Base-by-base conservation (phyloP, 2,888 invertebrate genomes). In the Peribatodes rhomboidaria region DNA sequence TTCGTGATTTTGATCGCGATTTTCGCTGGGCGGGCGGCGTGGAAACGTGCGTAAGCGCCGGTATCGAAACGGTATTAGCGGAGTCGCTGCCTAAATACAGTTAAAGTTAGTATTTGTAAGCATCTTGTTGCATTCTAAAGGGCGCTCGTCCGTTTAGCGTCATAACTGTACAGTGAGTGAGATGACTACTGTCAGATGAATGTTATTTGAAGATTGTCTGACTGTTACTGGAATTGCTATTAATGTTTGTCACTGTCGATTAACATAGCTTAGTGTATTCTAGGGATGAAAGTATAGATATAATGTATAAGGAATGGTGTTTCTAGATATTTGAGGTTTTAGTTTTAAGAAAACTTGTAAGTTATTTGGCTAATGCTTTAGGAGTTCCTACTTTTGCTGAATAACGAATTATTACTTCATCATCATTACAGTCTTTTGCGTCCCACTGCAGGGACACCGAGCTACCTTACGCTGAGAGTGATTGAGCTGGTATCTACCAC, bases 41-140 rank as follows among this genome's bases (percentile, higher is more conserved):
- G 76, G 80, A 89, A 78, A 80, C 91, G 92, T 92, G 92, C 91
- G 92, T 87, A 82, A 82, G 84, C 90, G 89, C 85, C 88, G 90
- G 75, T 74, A 80, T 78, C 89, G 80, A 76, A 82, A 79, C 88
- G 76, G 82, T 83, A 85, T 91, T 90, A 86, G 87, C 82, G 76
- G 78, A 78, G 79, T 72, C 72, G 76, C 81, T 76, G 75, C 76
- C 75, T 71, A 78, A 80, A 81, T 79, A 75, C 79, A 79, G 73
- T 82, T 82, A 81, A 85, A 86, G 80, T 86, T 87, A 84, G 79
- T 86, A 83, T 85, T 84, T 84, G 85, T 85, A 83, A 83, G 81
- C 81, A 75, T 78, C 77, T 85, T 83, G 79, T 81, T 84, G 79
- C 84, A 81, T 71, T 77, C 69, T 71, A 80, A 84, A 84, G 80